phyloP scores from a whole-genome alignment of 2,797 vertebrate species.

The Pantherophis vulpinus region DNA sequence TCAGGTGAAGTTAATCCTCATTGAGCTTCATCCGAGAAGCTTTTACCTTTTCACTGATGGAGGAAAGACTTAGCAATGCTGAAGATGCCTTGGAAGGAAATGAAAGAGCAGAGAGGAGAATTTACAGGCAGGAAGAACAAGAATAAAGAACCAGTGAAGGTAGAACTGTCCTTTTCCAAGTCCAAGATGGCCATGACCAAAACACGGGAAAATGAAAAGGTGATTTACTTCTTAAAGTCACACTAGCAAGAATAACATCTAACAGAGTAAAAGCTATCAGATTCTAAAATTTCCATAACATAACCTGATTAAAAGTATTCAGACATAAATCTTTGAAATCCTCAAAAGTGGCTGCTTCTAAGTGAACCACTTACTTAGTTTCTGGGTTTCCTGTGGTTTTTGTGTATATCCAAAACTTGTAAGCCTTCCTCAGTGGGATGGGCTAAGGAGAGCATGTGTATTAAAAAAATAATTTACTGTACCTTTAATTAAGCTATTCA shows the following conservation, averaged over 20 bases:
- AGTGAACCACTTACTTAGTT: too few species aligned
- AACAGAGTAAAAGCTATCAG: neutral
- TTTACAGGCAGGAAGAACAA: neutral
- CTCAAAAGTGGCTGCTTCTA: neutral
- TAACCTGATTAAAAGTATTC: constrained; percentile 9
- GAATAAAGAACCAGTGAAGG: neutral
- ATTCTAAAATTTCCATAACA: neutral
- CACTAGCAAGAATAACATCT: neutral
- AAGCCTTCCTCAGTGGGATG: neutral
- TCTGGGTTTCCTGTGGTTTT: neutral
- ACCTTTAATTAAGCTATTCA: neutral
- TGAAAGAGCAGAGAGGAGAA: neutral
- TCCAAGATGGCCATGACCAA: neutral
- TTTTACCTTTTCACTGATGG: neutral
- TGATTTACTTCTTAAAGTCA: neutral
- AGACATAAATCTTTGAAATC: neutral
- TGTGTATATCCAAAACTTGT: neutral
- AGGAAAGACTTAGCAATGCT: neutral
- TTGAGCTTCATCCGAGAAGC: neutral
- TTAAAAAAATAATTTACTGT: neutral
- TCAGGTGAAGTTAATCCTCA: neutral
- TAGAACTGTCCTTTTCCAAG: neutral
- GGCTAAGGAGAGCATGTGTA: neutral
- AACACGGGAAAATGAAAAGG: neutral
- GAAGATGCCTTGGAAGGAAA: neutral